Base-by-base conservation (phyloP, 2,888 invertebrate species). In the Teleiodes luculella region DNA sequence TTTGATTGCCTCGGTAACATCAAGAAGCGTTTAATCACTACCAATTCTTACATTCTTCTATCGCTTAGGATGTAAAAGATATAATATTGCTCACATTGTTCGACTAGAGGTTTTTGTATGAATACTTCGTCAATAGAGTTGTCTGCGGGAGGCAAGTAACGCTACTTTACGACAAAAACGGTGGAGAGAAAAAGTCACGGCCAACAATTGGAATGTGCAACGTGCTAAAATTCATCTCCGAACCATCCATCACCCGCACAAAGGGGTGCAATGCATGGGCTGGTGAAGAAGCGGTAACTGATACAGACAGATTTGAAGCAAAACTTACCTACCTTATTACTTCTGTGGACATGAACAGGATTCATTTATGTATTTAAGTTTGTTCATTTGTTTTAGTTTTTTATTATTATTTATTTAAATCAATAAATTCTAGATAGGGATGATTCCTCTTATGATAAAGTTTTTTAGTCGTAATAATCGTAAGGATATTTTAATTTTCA, bases 201-300 rank as follows among this genome's bases (percentile, higher is more conserved):
- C n/a, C 20, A 24, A 68, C 66, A 65, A 70, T 43, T 70, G 59
- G 59, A 56, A 61, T 67, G 59, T 63, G 77, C 73, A 64, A 77
- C 63, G 76, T 76, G 79, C 71, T 75, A 76, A 78, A 72, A 70
- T 67, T 72, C 74, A 72, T 72, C 63, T 60, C 59, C 36, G 39
- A 54, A 35, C 63, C 66, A 77, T 78, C 69, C 66, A 74, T 77
- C 76, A 75, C 55, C 10, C 5, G 18, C 1, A 49, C 35, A 36
- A 20, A 28, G 41, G 43, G 65, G 55, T 10, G 6, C 53, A 61
- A 64, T 60, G 37, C 11, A 50, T 11, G 53, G 28, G 59, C 51
- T 48, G 14, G 11, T 37, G 14, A 45, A 39, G 30, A 1, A 59
- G 53, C 56, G 60, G 46, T 18, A 53, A 33, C 33, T 11, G 6